A percentile compares a stretch with the other conserved stretches of the same genome.
Conservation (phyloP, 2,113 vertebrate species). For the Micromys minutus region DNA sequence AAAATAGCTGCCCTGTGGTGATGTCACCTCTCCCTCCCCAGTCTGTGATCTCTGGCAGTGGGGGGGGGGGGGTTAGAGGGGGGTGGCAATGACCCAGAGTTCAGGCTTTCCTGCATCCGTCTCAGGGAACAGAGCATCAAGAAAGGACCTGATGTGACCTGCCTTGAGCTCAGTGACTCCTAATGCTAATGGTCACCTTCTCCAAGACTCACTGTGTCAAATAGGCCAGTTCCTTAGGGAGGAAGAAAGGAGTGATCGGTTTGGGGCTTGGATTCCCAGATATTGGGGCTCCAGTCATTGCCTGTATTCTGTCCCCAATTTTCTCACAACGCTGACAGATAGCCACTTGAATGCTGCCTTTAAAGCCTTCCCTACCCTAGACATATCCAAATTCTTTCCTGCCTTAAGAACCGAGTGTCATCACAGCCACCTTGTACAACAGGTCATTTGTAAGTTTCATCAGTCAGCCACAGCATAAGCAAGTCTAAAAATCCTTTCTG, state of each 20-base stretch:
- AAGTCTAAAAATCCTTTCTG: not conserved
- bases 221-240: not conserved
- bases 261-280: not conserved
- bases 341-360: not conserved
- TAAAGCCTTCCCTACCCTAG: not conserved
- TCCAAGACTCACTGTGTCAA: not conserved
- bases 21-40: slow-evolving; percentile 39
- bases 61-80: no score
- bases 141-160: not conserved
- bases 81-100: not conserved
- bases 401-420: not conserved
- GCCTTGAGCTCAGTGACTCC: not conserved
- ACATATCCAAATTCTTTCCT: not conserved
- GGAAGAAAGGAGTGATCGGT: not conserved
- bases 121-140: not conserved
- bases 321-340: not conserved
- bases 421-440: not conserved
- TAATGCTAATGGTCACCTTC: not conserved
- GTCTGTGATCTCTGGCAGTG: not conserved
- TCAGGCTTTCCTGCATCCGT: not conserved
- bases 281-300: not conserved
- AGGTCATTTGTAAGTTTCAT: not conserved
- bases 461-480: slow-evolving; percentile 31
- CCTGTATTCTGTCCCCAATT: not conserved
- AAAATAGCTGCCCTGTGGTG: slow-evolving; percentile 77